Base-by-base conservation (phyloP, 2,888 invertebrate species). In the Aromia moschata region DNA sequence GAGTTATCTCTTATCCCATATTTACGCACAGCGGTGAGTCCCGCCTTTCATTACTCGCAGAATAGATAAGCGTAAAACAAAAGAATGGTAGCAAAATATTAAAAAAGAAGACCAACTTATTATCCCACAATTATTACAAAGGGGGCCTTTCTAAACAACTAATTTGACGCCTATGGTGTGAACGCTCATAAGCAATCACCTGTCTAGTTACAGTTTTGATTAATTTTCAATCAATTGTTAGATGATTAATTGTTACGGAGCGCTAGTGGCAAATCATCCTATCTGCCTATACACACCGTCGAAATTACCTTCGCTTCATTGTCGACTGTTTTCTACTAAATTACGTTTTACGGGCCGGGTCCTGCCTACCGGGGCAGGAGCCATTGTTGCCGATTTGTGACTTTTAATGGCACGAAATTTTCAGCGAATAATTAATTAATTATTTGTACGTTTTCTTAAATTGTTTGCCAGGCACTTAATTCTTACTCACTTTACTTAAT, bases 141-240 rank as follows among this genome's bases (percentile, higher is more conserved):
- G 65, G 65, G 66, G 66, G 68, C 70, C n/a, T 65, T 71, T 73
- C 73, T 76, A 76, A 78, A 74, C 75, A 77, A 74, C 77, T 79
- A 79, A 79, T 79, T 79, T 79, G 77, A 80, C 80, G 76, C 80
- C 79, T 74, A 77, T 78, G 77, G 80, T 76, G 79, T 78, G 78
- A 78, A 79, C 78, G 75, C 71, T 79, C 77, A 78, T 75, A 78
- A 75, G 77, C 80, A 80, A 80, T 81, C 80, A 80, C 78, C 80
- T 81, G 80, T 80, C 80, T 81, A 76, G 80, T 81, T 81, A 80
- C 77, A 78, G 74, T 78, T 80, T 80, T 81, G 80, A 80, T 81
- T 81, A 80, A 81, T 81, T 80, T 81, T 79, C 80, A 80, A 80
- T 81, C 80, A 79, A 79, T 79, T 80, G 77, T 77, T 74, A 67